A percentile compares a stretch with the other conserved stretches of the same genome.
Evolutionary conservation across 2,888 invertebrate species (phyloP).

Genomic region (Bellardia pandia): DNA sequence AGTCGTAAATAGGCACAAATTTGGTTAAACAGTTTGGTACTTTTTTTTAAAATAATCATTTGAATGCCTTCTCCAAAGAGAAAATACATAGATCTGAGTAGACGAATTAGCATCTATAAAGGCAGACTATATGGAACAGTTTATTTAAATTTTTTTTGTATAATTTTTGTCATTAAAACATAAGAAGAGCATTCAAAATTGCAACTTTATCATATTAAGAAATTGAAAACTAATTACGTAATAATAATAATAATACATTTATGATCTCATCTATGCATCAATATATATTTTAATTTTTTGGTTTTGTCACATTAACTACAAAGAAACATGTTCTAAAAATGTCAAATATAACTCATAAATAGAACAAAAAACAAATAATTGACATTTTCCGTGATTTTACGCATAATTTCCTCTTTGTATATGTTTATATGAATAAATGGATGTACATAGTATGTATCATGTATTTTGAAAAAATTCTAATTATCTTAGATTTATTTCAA

Average conservation of each 20-base stretch:
- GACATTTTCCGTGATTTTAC: conserved; percentile 46
- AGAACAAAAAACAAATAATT: conserved; percentile 19
- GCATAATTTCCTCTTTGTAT: conserved; percentile 16
- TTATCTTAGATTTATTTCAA: conserved; percentile 4
- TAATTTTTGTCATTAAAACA: too few relatives aligned
- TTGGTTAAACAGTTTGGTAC: too few relatives aligned
- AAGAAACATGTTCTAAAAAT: neutral
- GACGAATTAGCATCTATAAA: too few relatives aligned
- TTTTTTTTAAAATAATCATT: too few relatives aligned
- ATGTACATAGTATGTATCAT: neutral
- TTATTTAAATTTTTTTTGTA: too few relatives aligned
- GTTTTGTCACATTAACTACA: neutral
- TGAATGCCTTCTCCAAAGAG: too few relatives aligned
- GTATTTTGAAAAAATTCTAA: conserved; percentile 4
- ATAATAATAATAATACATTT: neutral
- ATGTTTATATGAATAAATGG: conserved; percentile 1
- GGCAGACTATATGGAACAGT: too few relatives aligned
- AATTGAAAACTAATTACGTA: too few relatives aligned
- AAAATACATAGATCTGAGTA: too few relatives aligned
- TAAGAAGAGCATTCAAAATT: too few relatives aligned
- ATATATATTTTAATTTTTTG: neutral
- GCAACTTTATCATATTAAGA: too few relatives aligned
- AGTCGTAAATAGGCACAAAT: too few relatives aligned
- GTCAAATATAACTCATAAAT: neutral
- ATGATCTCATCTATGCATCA: neutral